These are phyloP conservation scores for Microtus montanus DNA, from an alignment of 2,113 vertebrate species.

Conservation along the genomic window DNA sequence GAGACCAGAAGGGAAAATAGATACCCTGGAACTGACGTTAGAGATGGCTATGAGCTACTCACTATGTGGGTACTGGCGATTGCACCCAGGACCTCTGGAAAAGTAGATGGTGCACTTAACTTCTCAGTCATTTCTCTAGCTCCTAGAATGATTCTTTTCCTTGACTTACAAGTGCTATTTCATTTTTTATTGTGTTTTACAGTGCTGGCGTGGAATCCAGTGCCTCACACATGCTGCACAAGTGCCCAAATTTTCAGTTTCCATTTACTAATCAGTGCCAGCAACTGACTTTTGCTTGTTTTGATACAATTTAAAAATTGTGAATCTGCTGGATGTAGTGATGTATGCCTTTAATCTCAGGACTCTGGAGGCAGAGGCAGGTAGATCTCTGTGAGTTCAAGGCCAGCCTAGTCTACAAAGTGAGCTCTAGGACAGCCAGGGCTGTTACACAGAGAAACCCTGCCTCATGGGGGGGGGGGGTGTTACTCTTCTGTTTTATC, in stretches of 20 bases:
- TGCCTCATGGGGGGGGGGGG: too few species aligned
- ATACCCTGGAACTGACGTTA: not conserved
- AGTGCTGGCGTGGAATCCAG: not conserved
- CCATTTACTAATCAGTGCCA: not conserved
- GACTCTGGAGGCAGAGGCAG: not conserved
- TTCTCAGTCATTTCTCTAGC: not conserved
- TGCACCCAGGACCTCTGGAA: not conserved
- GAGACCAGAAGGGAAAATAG: not conserved
- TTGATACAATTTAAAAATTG: conserved; percentile 18
- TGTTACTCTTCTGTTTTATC: not conserved
- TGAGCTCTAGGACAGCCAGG: not conserved
- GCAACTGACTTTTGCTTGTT: not conserved
- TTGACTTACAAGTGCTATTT: not conserved
- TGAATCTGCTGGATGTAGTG: not conserved
- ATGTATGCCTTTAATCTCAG: not conserved
- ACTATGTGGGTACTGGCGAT: not conserved
- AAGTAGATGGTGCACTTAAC: not conserved
- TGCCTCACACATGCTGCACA: not conserved
- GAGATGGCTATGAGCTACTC: not conserved
- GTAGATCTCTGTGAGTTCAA: not conserved
- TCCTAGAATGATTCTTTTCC: not conserved
- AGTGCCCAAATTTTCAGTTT: not conserved
- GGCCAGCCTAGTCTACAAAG: not conserved
- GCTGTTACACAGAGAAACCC: not conserved
- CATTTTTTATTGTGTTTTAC: not conserved